Base-by-base conservation (phyloP, 2,797 vertebrate species). In the Sarcophilus harrisii region DNA sequence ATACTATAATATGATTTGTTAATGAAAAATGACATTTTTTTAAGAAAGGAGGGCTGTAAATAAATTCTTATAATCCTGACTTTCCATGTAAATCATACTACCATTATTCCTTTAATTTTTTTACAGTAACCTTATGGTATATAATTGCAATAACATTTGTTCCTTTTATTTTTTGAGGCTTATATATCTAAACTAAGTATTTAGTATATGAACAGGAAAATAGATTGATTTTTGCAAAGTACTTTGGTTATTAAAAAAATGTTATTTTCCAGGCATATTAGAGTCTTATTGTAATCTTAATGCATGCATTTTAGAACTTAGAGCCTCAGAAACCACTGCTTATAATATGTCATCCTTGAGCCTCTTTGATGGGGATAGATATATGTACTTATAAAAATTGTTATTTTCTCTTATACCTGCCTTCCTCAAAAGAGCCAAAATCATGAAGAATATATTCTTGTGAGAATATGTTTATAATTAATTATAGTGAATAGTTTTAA, bases 191-290 rank as follows among this genome's bases (percentile, higher is more conserved):
- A 55, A 55, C 52, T 52, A 90, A 90, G 54, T 54, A 90, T 90
- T 90, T 90, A 54, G 18, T 90, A 90, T 90, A 90, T 90, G 90
- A 90, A 57, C 13, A 90, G 55, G 90, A 90, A 57, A n/a, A 13
- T 1, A 8, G 28, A 57, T 54, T 57, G 90, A 57, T 57, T 57
- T 90, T 90, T 90, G 90, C 12, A 90, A 90, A 90, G 55, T 90
- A 21, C 28, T 90, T 57, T 57, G 10, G 4, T 87, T 87, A 55
- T 28, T 28, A 32, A 55, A 54, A 49, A 49, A 49, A 49, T 49
- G 55, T 28, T 52, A 57, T 90, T 90, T 90, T 90, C 90, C 54
- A 29, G 29, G 29, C 90, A 54, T 9, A 32, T 90, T 29, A 90
- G 49, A 55, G 5, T 29, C 54, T 57, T 90, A 90, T 52, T 52